Conservation (phyloP, 2,113 vertebrate species). For the Scatophagus argus region DNA sequence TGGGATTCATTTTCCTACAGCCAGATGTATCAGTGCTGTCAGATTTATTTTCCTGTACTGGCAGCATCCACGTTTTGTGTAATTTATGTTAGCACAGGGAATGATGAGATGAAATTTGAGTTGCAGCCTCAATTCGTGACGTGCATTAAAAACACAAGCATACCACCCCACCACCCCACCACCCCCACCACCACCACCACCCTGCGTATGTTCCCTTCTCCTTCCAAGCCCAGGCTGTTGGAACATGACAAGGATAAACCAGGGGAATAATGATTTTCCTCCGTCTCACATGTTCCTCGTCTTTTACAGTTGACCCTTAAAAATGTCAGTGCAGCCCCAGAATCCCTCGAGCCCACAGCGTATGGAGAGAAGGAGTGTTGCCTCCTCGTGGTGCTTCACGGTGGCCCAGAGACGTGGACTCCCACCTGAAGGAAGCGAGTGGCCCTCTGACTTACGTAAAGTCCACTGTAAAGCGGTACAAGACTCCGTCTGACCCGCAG, state of each 20-base stretch:
- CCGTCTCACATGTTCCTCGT: conserved; percentile 47
- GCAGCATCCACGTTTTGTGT: conserved; percentile 25
- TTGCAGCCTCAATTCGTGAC: conserved; percentile 39
- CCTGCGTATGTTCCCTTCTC: conserved; percentile 31
- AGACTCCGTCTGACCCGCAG: background rate
- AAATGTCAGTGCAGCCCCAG: conserved; percentile 59
- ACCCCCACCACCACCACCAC: no score
- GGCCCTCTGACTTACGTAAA: no score
- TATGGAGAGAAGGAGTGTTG: conserved; percentile 39
- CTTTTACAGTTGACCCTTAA: conserved; percentile 69
- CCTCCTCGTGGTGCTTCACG: conserved; percentile 24
- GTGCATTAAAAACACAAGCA: conserved; percentile 49
- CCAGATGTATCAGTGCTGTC: conserved; percentile 4
- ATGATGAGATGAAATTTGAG: conserved; percentile 50
- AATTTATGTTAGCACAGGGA: conserved; percentile 32
- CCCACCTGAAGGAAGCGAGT: conserved; percentile 4
- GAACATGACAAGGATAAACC: conserved; percentile 63
- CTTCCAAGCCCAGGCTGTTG: conserved; percentile 44
- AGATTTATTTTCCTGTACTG: conserved; percentile 22
- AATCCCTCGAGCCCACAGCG: conserved; percentile 41
- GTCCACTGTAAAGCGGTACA: background rate
- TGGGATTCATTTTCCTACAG: conserved; percentile 7
- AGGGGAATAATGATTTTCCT: conserved; percentile 64
- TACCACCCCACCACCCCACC: no score
- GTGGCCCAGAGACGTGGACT: conserved; percentile 31